These are phyloP conservation scores for Lamellibrachia luymesi DNA, from an alignment of 1,140 invertebrate species.

Conservation along the genomic window DNA sequence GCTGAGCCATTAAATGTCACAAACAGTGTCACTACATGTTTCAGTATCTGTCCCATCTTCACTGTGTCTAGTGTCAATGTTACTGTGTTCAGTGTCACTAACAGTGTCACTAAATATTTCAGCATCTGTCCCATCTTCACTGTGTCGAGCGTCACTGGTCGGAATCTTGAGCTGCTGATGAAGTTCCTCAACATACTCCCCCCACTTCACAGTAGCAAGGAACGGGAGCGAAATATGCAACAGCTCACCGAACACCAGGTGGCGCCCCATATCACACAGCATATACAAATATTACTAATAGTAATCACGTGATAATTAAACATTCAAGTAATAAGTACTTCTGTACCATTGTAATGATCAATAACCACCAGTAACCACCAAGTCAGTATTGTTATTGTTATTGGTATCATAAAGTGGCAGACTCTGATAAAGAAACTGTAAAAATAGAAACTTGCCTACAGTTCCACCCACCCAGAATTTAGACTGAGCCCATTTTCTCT, in stretches of 20 bases:
- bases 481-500: too few relatives aligned
- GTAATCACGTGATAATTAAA: too few relatives aligned
- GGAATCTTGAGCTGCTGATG: slow-evolving; percentile 75
- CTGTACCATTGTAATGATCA: not conserved
- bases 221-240: slow-evolving; percentile 72
- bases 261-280: slow-evolving; percentile 2
- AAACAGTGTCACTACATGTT: slow-evolving; percentile 6
- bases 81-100: not conserved
- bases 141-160: slow-evolving; percentile 92
- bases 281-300: not conserved
- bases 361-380: not conserved
- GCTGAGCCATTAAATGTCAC: not conserved
- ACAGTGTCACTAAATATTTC: slow-evolving; percentile 15
- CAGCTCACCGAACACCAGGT: slow-evolving; percentile 58
- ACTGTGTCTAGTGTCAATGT: slow-evolving; percentile 54
- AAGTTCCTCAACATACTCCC: slow-evolving; percentile 95
- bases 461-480: too few relatives aligned
- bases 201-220: slow-evolving; percentile 68
- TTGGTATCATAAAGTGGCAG: too few relatives aligned
- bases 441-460: too few relatives aligned
- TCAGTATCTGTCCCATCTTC: slow-evolving; percentile 73
- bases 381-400: too few relatives aligned
- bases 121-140: slow-evolving; percentile 76
- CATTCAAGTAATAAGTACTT: not conserved
- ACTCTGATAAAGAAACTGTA: too few relatives aligned